Evolutionary conservation across 2,888 invertebrate species (phyloP), one percentile per base, ranked within the genome.

Genomic region (Choristoneura rosaceana): DNA sequence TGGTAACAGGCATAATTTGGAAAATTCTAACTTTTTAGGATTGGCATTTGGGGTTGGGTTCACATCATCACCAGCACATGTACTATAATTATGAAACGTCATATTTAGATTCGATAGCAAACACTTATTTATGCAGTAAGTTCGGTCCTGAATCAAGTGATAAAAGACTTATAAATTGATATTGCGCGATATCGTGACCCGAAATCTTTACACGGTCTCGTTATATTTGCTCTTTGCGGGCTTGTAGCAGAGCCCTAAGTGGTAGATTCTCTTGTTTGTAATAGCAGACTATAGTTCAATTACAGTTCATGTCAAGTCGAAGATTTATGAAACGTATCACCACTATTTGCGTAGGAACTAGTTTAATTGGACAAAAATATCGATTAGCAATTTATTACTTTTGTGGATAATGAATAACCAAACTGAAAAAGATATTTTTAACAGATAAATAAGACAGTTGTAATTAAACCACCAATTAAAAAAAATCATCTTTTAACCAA

Each of bases 181-280:
- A 82, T 83, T 78, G 75, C 68, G 69, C 68, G 69, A 83, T 87
- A 82, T 79, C 80, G 81, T 74, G 82, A 85, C 79, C 81, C 80
- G 77, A 81, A 82, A 86, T 82, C 82, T 87, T 82, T 75, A 77
- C 80, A 87, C 84, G 86, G 80, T 81, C 82, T 83, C 76, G 90
- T 91, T 89, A 88, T 70, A 87, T 87, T 87, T 89, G 88, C 84
- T 88, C 82, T 90, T 90, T 89, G 74, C 79, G 65, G 76, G 79
- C 77, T 77, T 81, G 77, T 81, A 75, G 77, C 75, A 70, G 69
- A 66, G 79, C 81, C 78, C 74, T 71, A 71, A 78, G 81, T 78
- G 73, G 17, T 69, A 52, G 33, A 74, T 76, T 79, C 63, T 62
- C 77, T 79, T 77, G 80, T 81, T 81, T 74, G 80, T 80, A 78